Base-by-base conservation (phyloP, 2,888 invertebrate species). In the Rhorus exstirpatorius region DNA sequence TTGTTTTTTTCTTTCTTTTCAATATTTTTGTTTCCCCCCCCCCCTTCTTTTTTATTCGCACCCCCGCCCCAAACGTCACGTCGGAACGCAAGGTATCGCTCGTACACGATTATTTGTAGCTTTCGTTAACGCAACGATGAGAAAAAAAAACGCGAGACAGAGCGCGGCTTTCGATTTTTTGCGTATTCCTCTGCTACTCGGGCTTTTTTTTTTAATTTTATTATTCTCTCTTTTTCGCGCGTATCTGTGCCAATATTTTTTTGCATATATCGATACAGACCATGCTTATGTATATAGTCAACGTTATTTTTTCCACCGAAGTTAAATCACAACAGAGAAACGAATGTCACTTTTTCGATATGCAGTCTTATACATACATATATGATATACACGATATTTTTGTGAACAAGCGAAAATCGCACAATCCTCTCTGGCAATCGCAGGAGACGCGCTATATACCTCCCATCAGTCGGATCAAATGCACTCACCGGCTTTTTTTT, bases 81-180 rank as follows among this genome's bases (percentile, higher is more conserved):
- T 67, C 61, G 76, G 68, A 81, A 81, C 65, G 72, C 60, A 70
- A 81, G 81, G 60, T 77, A 72, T 72, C 72, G 76, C 44, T 72
- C 60, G 46, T n/a, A n/a, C 55, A 53, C 60, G 60, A 81, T 81
- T 72, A 77, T 81, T 81, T 77, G 67, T 60, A 72, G 81, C 77
- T 81, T 81, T 81, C 71, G 77, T 72, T 77, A 67, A 81, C 61
- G 44, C 41, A 53, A 26, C 31, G 8, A 21, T 63, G 67, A 71
- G 51, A 53, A 76, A 67, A 26, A 49, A 7, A 31, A 67, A 21
- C 55, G 38, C 60, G 17, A 4, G 38, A 38, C 38, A 55, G 21
- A 41, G 49, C 38, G 60, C 17, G n/a, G n/a, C 38, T 31, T 60
- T 68, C 74, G 61, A 31, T 14, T 35, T 68, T 41, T 38, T 14